Evolutionary conservation across 1,140 invertebrate genomes (phyloP), one percentile per base, ranked within the genome.

Genomic region (Drosophila bocqueti): DNA sequence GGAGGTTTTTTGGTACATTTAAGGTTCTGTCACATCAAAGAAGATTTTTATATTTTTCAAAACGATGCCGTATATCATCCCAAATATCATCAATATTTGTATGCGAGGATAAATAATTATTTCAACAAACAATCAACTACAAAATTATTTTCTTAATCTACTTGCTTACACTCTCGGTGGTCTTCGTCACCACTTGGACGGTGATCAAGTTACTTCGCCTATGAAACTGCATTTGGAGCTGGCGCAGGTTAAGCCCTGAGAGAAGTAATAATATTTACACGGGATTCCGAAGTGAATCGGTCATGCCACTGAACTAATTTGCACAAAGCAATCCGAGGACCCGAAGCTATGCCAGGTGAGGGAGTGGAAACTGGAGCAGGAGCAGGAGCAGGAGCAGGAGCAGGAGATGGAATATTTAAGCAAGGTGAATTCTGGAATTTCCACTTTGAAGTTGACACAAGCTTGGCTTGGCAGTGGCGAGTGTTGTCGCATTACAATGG

Each of bases 401-500:
- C 13, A 5, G 24, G 24, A 62, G 31, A 15, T n/a, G 64, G 40
- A 46, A 63, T 63, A 64, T 64, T 43, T 63, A 54, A 71, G 52
- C 67, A 71, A 71, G 67, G 64, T 66, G 67, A 36, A 71, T 34
- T 69, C 38, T 38, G 71, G 71, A 73, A 74, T 74, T 74, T 73
- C 40, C 46, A 38, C 71, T 74, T 74, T 74, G 71, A 74, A 74
- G 71, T 74, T 73, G 71, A 73, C 71, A 74, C 67, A 71, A 71
- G 18, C n/a, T 34, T 6, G 24, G 62, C 29, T 29, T 29, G 63
- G 24, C 15, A 34, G 26, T 45, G 59, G 59, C 8, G 61, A 64
- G 45, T 49, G 42, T 42, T 59, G 67, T 73, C 67, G 67, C 69
- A 73, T 73, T 73, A 73, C 69, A 73, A 72, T 36, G 43, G 29